Evolutionary conservation across 2,888 invertebrate genomes (phyloP), one percentile per base, ranked within the genome.

Genomic region (Mesorhabditis spiculigera): DNA sequence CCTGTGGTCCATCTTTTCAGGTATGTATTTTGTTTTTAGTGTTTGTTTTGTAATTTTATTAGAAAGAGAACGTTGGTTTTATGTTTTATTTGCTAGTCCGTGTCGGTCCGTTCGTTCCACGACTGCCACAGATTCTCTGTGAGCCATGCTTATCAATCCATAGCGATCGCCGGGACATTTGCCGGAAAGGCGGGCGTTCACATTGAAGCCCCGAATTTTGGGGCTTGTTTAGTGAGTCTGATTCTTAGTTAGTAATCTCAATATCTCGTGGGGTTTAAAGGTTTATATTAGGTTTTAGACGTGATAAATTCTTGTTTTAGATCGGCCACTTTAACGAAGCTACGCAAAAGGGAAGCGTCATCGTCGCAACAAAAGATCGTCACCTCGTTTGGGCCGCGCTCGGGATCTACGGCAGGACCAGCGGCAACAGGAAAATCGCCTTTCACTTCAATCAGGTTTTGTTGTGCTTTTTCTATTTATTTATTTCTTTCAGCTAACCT

Each of bases 351-450:
- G 82, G 80, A 13, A 79, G 75, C 4, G 66, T 81, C 5, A 71
- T 76, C 44, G 75, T 76, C 50, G 71, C 71, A 0, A 75, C 77
- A 45, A 71, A 73, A 70, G 75, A 80, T 68, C 71, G 78, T 42
- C 73, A 75, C 67, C 66, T 73, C 41, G 73, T 82, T 42, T 82
- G 81, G 82, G 79, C 80, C 8, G 82, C 82, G 10, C 75, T 82
- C 13, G 79, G 81, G 1, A 45, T 76, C 8, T 79, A 75, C 70
- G 82, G 82, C 28, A 16, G 50, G 5, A 78, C 78, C 68, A 73
- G 77, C 66, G 79, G 75, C 69, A 68, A 70, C n/a, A 73, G 73
- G 63, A 70, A 73, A 42, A 73, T 81, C 10, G 79, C 81, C 8
- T 71, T 79, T 58, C 81, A 81, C 74, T 73, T 81, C 65, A 75